phyloP scores from a whole-genome alignment of 2,113 vertebrate species.

The Rhombomys opimus region DNA sequence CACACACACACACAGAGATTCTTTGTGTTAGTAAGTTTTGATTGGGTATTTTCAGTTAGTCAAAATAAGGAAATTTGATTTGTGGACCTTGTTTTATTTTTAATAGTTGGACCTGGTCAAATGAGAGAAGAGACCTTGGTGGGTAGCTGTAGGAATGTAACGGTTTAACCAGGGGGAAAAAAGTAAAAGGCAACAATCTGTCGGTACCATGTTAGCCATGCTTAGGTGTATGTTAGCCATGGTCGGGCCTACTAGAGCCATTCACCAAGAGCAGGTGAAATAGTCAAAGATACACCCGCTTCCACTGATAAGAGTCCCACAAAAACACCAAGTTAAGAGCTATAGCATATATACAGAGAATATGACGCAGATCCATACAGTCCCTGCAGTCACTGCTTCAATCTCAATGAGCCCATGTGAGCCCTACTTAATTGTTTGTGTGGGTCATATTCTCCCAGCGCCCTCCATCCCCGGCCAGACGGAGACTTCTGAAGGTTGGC shows the following conservation, averaged over 20 bases:
- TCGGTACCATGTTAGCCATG: neutral
- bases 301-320: neutral
- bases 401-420: neutral
- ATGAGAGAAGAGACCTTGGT: neutral
- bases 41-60: neutral
- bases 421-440: neutral
- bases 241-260: neutral
- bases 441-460: neutral
- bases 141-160: neutral
- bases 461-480: neutral
- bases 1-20: neutral
- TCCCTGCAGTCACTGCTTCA: neutral
- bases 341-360: neutral
- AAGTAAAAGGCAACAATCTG: neutral
- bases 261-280: neutral
- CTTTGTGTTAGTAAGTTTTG: neutral
- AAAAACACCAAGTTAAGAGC: neutral
- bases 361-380: neutral
- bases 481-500: neutral
- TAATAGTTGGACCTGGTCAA: neutral
- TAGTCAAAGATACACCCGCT: neutral
- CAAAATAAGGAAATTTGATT: neutral
- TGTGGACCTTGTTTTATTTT: neutral
- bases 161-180: neutral
- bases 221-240: neutral